Base-by-base conservation (phyloP, 1,140 invertebrate genomes). In the Saccostrea glomerata region DNA sequence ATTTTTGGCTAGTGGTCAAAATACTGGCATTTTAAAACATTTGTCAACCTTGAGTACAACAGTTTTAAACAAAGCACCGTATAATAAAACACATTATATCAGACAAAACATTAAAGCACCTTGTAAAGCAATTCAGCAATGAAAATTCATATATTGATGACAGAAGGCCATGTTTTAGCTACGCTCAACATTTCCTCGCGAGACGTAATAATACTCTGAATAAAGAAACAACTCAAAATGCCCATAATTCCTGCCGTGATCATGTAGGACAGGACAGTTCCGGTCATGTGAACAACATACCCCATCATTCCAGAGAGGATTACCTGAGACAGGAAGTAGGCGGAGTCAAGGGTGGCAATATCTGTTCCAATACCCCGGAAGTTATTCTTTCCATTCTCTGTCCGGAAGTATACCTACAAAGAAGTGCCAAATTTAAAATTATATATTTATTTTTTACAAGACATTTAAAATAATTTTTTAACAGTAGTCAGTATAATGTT, bases 281-380 rank as follows among this genome's bases (percentile, higher is more conserved):
- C 94, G 1, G 94, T 94, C 30, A 94, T 87, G 88, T 96, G 95
- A 9, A 96, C 95, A 30, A 96, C 90, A 54, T 94, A 94, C 30
- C 95, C 95, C 93, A 96, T 94, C 40, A 95, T 86, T 7, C 94
- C 89, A 0, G 95, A 95, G 77, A 96, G 91, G 9, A 95, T 92
- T 55, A 96, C 95, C 89, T 96, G 95, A 0, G 95, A 95, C n/a
- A 96, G 91, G 90, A 94, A 96, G 90, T 95, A 96, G 40, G 95
- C 94, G 60, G 94, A 93, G 91, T 96, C 95, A 55, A 96, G 88
- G 40, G 94, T 93, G 5, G 95, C 95, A 87, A 96, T 94, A 89
- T 96, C 95, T 40, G 93, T 93, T 2, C 94, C 95, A n/a, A 95
- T 93, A 9, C 95, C 96, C 54, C 56, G 60, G 58, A 66, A 40